These are phyloP conservation scores for Odontamblyopus rebecca DNA, from an alignment of 2,797 vertebrate genomes.

Conservation along the genomic window DNA sequence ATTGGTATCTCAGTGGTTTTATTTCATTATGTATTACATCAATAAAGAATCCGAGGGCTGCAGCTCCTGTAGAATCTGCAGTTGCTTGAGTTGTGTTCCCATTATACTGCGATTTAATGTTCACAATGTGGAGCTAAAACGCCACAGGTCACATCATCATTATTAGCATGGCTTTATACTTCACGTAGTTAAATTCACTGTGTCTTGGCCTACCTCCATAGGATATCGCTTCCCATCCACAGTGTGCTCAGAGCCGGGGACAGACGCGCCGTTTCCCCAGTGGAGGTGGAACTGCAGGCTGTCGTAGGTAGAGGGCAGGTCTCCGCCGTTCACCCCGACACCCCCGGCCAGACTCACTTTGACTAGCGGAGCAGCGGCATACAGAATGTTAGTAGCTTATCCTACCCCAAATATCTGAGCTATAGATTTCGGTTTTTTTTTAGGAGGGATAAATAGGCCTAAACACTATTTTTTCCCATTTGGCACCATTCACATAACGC, in stretches of 20 bases:
- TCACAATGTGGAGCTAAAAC: conserved; percentile 77
- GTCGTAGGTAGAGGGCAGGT: conserved; percentile 49
- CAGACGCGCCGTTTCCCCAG: conserved; percentile 67
- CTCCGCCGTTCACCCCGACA: conserved; percentile 46
- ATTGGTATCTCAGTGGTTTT: not conserved
- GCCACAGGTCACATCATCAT: not conserved
- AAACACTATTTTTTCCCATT: too few relatives aligned
- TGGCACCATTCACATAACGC: too few relatives aligned
- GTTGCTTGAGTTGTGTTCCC: conserved; percentile 12
- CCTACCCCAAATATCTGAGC: too few relatives aligned
- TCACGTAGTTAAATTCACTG: not conserved
- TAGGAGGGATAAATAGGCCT: too few relatives aligned
- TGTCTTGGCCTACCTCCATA: conserved; percentile 74
- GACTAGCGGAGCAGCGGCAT: conserved; percentile 47
- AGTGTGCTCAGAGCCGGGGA: conserved; percentile 76
- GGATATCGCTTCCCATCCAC: conserved; percentile 63
- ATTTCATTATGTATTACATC: conserved; percentile 58
- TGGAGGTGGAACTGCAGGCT: conserved; percentile 76
- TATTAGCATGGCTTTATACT: not conserved
- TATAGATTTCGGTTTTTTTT: too few relatives aligned
- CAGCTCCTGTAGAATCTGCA: conserved; percentile 52
- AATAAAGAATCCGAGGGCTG: conserved; percentile 76
- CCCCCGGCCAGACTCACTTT: conserved; percentile 16
- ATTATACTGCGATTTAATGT: conserved; percentile 39
- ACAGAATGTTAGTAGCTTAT: too few relatives aligned